phyloP scores from a whole-genome alignment of 2,888 invertebrate species.

The Chironomus riparius region DNA sequence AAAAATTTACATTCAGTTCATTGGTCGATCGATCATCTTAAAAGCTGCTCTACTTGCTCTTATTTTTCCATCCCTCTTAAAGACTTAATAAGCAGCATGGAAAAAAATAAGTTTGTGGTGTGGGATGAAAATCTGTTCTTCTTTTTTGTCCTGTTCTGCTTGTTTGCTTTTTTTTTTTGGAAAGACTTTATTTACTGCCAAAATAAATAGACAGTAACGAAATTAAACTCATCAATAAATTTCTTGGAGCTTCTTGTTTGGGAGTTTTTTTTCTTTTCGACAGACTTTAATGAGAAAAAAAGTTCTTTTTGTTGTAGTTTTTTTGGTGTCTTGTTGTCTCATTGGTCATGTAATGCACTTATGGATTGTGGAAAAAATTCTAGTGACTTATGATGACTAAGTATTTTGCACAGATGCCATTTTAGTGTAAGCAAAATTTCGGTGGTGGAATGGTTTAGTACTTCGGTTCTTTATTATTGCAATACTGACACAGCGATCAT shows the following conservation, averaged over 20 bases:
- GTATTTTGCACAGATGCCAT: too few relatives aligned
- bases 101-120: background rate
- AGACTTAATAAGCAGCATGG: background rate
- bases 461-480: too few relatives aligned
- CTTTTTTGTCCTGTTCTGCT: background rate
- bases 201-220: slow-evolving; percentile 1
- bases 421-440: too few relatives aligned
- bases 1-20: background rate
- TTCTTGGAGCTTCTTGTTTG: background rate
- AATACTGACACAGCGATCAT: too few relatives aligned
- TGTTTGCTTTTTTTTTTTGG: background rate
- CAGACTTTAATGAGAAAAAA: background rate
- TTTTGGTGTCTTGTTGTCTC: too few relatives aligned
- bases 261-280: background rate
- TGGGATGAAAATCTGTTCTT: background rate
- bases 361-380: too few relatives aligned
- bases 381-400: too few relatives aligned
- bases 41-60: too few relatives aligned
- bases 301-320: background rate
- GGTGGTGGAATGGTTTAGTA: too few relatives aligned
- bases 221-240: slow-evolving; percentile 18
- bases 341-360: too few relatives aligned
- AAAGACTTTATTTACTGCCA: background rate
- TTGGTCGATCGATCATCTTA: too few relatives aligned
- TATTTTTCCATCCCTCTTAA: background rate